A percentile compares a stretch with the other conserved stretches of the same genome.
Conservation (phyloP, 2,888 invertebrate genomes). For the Kryphioiulus occultus region DNA sequence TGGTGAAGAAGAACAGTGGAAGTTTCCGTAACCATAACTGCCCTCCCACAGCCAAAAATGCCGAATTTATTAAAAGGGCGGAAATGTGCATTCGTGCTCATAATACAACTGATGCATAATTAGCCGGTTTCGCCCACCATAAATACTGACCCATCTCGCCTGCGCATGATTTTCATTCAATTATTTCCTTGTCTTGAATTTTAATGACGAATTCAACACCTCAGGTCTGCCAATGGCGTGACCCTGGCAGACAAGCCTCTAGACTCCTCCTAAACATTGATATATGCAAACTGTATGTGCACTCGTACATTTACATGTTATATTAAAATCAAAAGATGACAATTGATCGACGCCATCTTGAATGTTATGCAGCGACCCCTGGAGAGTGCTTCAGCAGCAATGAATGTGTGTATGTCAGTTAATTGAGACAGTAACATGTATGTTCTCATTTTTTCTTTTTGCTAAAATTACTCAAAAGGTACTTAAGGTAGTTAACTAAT, state of each 20-base stretch:
- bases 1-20: neutral
- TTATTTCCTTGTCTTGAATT: slow-evolving; percentile 11
- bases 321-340: neutral
- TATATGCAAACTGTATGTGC: too few relatives aligned
- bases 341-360: neutral
- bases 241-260: neutral
- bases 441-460: too few relatives aligned
- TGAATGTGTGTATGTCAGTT: neutral
- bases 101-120: neutral
- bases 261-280: slow-evolving; percentile 7
- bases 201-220: slow-evolving; percentile 2
- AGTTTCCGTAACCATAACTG: slow-evolving; percentile 35
- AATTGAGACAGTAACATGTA: neutral
- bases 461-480: too few relatives aligned
- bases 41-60: slow-evolving; percentile 20
- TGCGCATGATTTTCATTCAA: slow-evolving; percentile 22
- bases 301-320: neutral
- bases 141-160: slow-evolving; percentile 11
- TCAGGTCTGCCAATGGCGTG: neutral
- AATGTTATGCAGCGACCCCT: neutral
- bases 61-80: slow-evolving; percentile 27
- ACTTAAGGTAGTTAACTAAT: too few relatives aligned
- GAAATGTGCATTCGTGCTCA: neutral
- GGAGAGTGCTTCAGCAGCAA: neutral
- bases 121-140: slow-evolving; percentile 22